Conservation (phyloP, 2,888 invertebrate species). For the Athalia rosae region DNA sequence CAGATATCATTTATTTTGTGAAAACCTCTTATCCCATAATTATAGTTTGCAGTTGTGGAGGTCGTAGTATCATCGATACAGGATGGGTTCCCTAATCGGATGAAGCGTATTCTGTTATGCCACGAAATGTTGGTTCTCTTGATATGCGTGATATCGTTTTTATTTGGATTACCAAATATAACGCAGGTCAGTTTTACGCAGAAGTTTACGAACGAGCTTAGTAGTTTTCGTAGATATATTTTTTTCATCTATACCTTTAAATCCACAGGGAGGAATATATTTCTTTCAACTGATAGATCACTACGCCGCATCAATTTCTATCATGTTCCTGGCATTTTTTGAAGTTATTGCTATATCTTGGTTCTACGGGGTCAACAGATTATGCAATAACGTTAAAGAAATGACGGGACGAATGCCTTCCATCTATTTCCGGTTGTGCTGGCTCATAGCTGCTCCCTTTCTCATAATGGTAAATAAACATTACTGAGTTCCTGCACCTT, state of each 20-base stretch:
- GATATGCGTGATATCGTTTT: slow-evolving; percentile 88
- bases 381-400: slow-evolving; percentile 89
- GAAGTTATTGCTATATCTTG: slow-evolving; percentile 94
- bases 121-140: slow-evolving; percentile 91
- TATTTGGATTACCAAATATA: slow-evolving; percentile 91
- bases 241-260: slow-evolving; percentile 31
- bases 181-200: slow-evolving; percentile 79
- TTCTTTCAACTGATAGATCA: slow-evolving; percentile 94
- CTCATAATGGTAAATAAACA: slow-evolving; percentile 80
- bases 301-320: slow-evolving; percentile 93
- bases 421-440: slow-evolving; percentile 89
- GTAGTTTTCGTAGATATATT: slow-evolving; percentile 8
- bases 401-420: slow-evolving; percentile 91
- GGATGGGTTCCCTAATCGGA: slow-evolving; percentile 93
- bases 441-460: slow-evolving; percentile 88
- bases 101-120: slow-evolving; percentile 86
- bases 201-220: not conserved
- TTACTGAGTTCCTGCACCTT: slow-evolving; percentile 30
- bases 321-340: slow-evolving; percentile 94
- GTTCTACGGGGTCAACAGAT: slow-evolving; percentile 90
- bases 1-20: not conserved
- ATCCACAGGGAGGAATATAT: slow-evolving; percentile 88
- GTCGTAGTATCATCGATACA: slow-evolving; percentile 95
- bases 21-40: slow-evolving; percentile 58
- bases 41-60: slow-evolving; percentile 94